Conservation (phyloP, 1,140 invertebrate genomes). For the Lordiphosa clarofinis region DNA sequence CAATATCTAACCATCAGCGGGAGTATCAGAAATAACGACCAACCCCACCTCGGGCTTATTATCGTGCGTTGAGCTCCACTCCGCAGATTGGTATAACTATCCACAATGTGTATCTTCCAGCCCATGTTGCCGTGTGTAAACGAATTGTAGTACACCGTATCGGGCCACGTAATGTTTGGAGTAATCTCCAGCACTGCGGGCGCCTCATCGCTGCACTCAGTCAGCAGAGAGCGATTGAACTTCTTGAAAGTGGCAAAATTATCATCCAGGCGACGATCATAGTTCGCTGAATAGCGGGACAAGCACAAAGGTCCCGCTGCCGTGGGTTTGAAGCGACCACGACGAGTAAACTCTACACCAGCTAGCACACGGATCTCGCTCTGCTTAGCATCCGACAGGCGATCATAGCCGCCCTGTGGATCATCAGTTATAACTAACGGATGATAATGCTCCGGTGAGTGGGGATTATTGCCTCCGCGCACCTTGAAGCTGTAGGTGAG, state of each 20-base stretch:
- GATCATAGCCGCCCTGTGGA: constrained; percentile 89
- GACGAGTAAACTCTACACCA: constrained; percentile 90
- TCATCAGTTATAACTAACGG: constrained; percentile 95
- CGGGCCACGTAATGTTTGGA: constrained; percentile 94
- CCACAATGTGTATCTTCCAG: constrained; percentile 92
- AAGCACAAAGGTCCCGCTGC: constrained; percentile 90
- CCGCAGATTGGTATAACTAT: constrained; percentile 81
- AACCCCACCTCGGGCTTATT: neutral
- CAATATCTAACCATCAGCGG: constrained; percentile 31
- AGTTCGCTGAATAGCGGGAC: constrained; percentile 83
- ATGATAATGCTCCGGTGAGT: constrained; percentile 93
- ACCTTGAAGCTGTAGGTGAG: constrained; percentile 91
- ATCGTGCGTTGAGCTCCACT: constrained; percentile 14
- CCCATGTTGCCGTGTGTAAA: constrained; percentile 95
- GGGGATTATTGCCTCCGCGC: constrained; percentile 93
- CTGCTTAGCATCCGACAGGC: constrained; percentile 86
- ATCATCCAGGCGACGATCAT: constrained; percentile 89
- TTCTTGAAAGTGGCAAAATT: constrained; percentile 89
- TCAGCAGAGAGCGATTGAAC: constrained; percentile 88
- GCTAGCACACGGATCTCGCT: constrained; percentile 89
- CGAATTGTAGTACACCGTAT: constrained; percentile 95
- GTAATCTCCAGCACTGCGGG: constrained; percentile 89
- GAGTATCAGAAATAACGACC: constrained; percentile 13
- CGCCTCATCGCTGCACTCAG: constrained; percentile 86
- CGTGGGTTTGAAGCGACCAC: constrained; percentile 88